Conservation (phyloP, 2,797 vertebrate genomes). For the Typhlichthys eigenmanni region DNA sequence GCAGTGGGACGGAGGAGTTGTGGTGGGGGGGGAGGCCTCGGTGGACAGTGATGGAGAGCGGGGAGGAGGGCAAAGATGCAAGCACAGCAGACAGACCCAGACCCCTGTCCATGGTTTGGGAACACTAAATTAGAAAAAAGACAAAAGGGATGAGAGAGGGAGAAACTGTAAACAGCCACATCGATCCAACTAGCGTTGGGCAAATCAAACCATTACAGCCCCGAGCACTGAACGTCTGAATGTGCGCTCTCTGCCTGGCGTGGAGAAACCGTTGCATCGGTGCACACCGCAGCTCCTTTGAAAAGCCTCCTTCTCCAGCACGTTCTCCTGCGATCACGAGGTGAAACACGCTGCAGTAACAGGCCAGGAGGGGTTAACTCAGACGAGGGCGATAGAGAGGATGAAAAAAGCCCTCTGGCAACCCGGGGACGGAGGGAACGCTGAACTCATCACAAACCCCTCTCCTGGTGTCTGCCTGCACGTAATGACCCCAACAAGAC, state of each 20-base stretch:
- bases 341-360: constrained; percentile 25
- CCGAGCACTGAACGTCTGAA: not conserved
- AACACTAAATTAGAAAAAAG: constrained; percentile 86
- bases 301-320: constrained; percentile 15
- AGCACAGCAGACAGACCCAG: constrained; percentile 84
- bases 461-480: constrained; percentile 74
- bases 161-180: constrained; percentile 80
- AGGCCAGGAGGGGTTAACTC: constrained; percentile 70
- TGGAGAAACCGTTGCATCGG: constrained; percentile 58
- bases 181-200: constrained; percentile 80
- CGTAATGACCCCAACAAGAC: constrained; percentile 82
- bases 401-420: constrained; percentile 74
- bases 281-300: constrained; percentile 39
- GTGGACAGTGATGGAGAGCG: constrained; percentile 93
- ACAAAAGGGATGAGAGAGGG: constrained; percentile 80
- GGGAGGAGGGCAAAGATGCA: constrained; percentile 80
- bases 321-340: constrained; percentile 37
- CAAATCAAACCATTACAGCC: constrained; percentile 79
- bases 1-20: constrained; percentile 69
- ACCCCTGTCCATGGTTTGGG: constrained; percentile 80
- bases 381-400: constrained; percentile 49
- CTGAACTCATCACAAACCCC: constrained; percentile 83
- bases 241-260: not conserved
- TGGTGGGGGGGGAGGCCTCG: constrained; percentile 60
- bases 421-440: constrained; percentile 78